Conservation (phyloP, 2,888 invertebrate genomes). For the Lordiphosa andalusiaca region DNA sequence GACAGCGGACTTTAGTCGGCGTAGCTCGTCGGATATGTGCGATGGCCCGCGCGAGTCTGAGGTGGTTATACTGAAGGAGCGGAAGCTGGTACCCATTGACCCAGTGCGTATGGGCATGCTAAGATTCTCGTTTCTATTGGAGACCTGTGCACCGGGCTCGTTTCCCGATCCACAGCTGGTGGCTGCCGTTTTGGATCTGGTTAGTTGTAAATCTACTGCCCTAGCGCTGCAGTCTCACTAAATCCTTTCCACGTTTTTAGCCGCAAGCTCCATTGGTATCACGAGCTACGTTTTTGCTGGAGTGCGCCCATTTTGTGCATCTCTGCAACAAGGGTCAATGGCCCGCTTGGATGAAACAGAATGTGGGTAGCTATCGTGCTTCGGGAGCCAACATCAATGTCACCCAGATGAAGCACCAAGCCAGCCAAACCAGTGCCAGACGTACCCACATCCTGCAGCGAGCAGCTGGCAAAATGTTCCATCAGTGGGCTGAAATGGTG, state of each 20-base stretch:
- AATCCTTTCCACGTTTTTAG: conserved; percentile 80
- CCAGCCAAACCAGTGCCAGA: conserved; percentile 83
- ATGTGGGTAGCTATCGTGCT: conserved; percentile 85
- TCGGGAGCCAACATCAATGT: conserved; percentile 82
- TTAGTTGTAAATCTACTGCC: conserved; percentile 79
- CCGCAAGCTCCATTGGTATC: conserved; percentile 97
- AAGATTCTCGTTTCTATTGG: conserved; percentile 94
- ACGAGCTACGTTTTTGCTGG: conserved; percentile 93
- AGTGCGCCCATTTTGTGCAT: conserved; percentile 98
- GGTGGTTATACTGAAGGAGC: conserved; percentile 92
- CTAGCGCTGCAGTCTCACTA: too few species aligned
- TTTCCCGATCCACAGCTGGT: conserved; percentile 98
- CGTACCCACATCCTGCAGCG: conserved; percentile 89
- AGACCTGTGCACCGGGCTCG: conserved; percentile 96
- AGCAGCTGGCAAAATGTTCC: conserved; percentile 97
- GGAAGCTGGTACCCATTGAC: conserved; percentile 89
- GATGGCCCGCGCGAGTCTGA: conserved; percentile 91
- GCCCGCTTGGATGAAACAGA: conserved; percentile 98
- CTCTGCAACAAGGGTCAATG: conserved; percentile 99
- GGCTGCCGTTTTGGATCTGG: conserved; percentile 96
- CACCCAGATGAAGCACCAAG: conserved; percentile 79
- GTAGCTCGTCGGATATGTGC: conserved; percentile 90
- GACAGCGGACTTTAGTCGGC: conserved; percentile 88
- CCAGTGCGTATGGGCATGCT: conserved; percentile 93
- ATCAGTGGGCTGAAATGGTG: conserved; percentile 86